phyloP scores from a whole-genome alignment of 2,888 invertebrate genomes.

The Smittia aterrima region DNA sequence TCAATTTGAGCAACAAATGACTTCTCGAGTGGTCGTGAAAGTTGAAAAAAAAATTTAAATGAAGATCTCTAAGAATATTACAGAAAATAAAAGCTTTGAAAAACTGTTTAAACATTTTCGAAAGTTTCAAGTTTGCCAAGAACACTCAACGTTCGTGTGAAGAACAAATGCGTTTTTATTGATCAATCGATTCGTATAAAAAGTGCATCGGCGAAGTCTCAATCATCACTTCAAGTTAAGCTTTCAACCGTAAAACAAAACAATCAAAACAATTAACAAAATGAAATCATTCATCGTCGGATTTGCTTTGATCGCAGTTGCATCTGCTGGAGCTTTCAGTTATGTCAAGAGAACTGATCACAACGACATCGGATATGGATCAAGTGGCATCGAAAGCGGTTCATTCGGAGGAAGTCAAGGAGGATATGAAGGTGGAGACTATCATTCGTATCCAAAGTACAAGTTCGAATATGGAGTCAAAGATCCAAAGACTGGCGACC shows the following conservation, averaged over 20 bases:
- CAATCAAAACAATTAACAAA: too few species aligned
- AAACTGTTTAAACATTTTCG: too few species aligned
- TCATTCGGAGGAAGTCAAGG: background rate
- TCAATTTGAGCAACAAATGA: too few species aligned
- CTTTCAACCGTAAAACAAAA: too few species aligned
- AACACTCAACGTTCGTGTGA: background rate
- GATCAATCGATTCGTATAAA: background rate
- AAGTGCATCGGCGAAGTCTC: background rate
- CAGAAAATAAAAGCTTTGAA: too few species aligned
- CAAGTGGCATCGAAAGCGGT: background rate
- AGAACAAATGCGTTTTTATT: background rate
- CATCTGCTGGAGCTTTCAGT: background rate
- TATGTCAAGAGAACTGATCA: background rate
- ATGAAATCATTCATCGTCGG: background rate
- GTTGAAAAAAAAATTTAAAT: too few species aligned
- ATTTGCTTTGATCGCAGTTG: background rate
- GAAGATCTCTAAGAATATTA: too few species aligned
- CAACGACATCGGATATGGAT: background rate
- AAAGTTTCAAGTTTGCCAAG: background rate
- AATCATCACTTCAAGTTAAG: background rate
- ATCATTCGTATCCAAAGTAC: conserved; percentile 52
- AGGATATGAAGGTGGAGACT: background rate
- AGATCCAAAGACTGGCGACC: conserved; percentile 55
- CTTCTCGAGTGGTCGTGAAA: too few species aligned
- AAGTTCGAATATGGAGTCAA: conserved; percentile 56